Percentiles rank a stretch among this genome's conserved stretches.
These are phyloP conservation scores for Bufo gargarizans DNA, from an alignment of 2,113 vertebrate species.

Conservation along the genomic window DNA sequence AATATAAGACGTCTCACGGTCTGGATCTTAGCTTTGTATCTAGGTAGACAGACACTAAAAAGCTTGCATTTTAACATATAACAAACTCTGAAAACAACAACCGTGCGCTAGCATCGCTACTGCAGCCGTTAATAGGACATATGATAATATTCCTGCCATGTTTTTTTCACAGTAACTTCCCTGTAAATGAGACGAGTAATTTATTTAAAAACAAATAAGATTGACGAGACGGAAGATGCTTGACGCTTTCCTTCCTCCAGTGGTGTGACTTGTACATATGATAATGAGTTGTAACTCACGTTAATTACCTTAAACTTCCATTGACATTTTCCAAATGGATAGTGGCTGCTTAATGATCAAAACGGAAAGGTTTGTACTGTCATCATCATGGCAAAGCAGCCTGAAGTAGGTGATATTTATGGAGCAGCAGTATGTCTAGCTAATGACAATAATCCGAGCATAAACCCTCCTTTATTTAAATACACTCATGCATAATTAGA, in stretches of 20 bases:
- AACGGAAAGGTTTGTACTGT: conserved; percentile 39
- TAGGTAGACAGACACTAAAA: neutral
- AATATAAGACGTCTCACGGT: neutral
- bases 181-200: conserved; percentile 11
- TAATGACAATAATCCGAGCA: conserved; percentile 11
- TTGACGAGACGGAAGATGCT: neutral
- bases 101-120: neutral
- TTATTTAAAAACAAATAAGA: conserved; percentile 17
- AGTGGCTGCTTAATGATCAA: conserved; percentile 41
- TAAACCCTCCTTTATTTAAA: conserved; percentile 29
- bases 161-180: neutral
- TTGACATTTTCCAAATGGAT: conserved; percentile 49
- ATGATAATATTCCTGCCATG: neutral
- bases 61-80: neutral
- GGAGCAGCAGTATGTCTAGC: conserved; percentile 10
- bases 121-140: neutral
- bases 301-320: conserved; percentile 48
- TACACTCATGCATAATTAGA: conserved; percentile 36
- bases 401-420: conserved; percentile 35
- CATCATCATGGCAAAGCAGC: conserved; percentile 22
- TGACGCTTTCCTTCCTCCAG: neutral
- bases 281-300: conserved; percentile 38
- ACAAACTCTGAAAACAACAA: neutral
- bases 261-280: neutral
- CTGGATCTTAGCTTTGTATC: neutral